phyloP scores from a whole-genome alignment of 2,797 vertebrate genomes.

The Lepilemur ruficaudatus region DNA sequence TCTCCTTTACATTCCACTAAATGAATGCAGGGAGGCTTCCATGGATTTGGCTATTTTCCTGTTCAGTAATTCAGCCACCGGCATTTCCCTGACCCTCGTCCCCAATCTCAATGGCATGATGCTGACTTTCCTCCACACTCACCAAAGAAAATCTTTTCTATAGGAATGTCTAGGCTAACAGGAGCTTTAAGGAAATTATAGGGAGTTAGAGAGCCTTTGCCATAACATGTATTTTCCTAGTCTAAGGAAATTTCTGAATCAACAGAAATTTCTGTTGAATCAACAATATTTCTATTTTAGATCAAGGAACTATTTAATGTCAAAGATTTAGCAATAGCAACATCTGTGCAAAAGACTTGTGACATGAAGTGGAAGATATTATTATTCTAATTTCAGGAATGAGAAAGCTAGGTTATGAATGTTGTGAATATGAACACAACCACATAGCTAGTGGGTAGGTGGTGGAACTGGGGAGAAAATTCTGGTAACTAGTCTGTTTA shows the following conservation, averaged over 20 bases:
- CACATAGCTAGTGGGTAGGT: background rate
- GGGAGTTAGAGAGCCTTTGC: background rate
- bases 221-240: background rate
- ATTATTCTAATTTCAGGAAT: background rate
- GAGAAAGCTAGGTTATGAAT: background rate
- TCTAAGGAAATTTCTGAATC: background rate
- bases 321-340: conserved; percentile 11
- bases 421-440: background rate
- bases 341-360: background rate
- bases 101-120: background rate
- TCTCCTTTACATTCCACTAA: background rate
- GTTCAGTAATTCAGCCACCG: conserved; percentile 17
- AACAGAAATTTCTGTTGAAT: background rate
- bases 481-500: background rate
- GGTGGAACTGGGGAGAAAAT: background rate
- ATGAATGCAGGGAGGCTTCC: background rate
- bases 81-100: background rate
- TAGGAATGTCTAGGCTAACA: background rate
- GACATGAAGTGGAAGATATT: background rate
- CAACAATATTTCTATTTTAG: background rate
- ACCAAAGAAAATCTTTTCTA: background rate
- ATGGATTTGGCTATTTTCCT: background rate
- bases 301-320: background rate
- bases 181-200: background rate
- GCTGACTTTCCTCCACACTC: background rate